phyloP scores from a whole-genome alignment of 2,113 vertebrate species.

The Uria aalge region DNA sequence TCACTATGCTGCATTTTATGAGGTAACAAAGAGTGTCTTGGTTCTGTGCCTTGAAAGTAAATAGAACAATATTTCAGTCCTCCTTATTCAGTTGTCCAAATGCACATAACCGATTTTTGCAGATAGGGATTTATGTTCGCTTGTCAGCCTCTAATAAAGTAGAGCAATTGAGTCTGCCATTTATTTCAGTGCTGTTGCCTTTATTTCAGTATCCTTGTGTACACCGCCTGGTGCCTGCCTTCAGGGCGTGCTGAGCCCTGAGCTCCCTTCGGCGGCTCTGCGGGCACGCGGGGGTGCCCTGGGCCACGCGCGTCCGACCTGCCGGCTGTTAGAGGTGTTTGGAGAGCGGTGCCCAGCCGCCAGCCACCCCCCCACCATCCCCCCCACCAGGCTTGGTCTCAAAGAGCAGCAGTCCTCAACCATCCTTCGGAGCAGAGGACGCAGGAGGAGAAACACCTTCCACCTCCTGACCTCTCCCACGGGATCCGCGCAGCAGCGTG shows the following conservation, averaged over 20 bases:
- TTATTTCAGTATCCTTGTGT: not conserved
- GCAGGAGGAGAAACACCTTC: not conserved
- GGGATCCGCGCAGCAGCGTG: rapidly evolving
- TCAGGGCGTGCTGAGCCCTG: not conserved
- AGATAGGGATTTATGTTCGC: conserved; percentile 66
- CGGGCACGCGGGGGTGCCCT: rapidly evolving
- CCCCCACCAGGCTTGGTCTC: not conserved
- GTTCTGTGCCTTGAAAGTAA: conserved; percentile 66
- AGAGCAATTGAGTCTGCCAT: conserved; percentile 55
- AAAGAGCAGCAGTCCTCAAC: not conserved
- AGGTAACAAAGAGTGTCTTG: conserved; percentile 62
- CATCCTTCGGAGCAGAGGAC: not conserved
- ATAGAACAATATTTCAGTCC: conserved; percentile 66
- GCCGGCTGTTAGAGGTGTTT: rapidly evolving
- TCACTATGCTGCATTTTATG: conserved; percentile 60
- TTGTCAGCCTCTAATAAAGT: conserved; percentile 66
- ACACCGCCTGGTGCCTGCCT: not conserved
- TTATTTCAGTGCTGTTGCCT: conserved; percentile 51
- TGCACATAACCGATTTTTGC: conserved; percentile 64
- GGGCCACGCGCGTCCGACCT: rapidly evolving
- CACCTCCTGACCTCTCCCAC: not conserved
- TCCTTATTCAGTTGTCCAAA: conserved; percentile 69
- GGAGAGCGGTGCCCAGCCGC: rapidly evolving
- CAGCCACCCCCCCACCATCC: rapidly evolving
- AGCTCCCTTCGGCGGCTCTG: rapidly evolving